Evolutionary conservation across 2,113 vertebrate species (phyloP).

Genomic region (Clinocottus analis): DNA sequence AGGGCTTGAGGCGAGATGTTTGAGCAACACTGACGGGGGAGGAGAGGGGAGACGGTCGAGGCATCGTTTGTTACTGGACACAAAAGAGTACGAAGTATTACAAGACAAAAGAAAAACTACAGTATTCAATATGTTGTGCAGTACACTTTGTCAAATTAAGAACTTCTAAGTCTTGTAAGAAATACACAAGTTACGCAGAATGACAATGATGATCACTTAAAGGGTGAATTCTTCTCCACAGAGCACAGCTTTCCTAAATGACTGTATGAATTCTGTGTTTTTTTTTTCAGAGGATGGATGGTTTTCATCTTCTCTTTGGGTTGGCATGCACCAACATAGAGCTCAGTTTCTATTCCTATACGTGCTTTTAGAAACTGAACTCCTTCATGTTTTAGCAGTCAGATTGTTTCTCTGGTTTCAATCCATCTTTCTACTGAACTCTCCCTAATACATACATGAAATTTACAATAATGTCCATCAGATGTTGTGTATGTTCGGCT

Average conservation of each 20-base stretch:
- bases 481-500: not conserved
- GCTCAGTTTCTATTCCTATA: not conserved
- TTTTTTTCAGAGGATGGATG: not conserved
- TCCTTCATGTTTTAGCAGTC: not conserved
- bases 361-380: not conserved
- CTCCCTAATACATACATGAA: not conserved
- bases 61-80: conserved; percentile 2
- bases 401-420: not conserved
- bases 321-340: not conserved
- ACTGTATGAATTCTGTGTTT: not conserved
- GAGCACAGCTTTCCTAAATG: not conserved
- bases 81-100: not conserved
- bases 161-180: not conserved
- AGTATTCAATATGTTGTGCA: not conserved
- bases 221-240: not conserved
- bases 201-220: not conserved
- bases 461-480: not conserved
- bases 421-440: not conserved
- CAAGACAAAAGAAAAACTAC: not conserved
- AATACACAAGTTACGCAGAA: not conserved
- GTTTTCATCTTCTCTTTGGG: not conserved
- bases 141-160: not conserved
- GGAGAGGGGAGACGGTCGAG: conserved; percentile 56
- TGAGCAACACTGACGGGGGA: conserved; percentile 76
- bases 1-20: conserved; percentile 79